Evolutionary conservation across 2,888 invertebrate genomes (phyloP), one percentile per base, ranked within the genome.

Genomic region (Imbricaverruca yamaguchii): DNA sequence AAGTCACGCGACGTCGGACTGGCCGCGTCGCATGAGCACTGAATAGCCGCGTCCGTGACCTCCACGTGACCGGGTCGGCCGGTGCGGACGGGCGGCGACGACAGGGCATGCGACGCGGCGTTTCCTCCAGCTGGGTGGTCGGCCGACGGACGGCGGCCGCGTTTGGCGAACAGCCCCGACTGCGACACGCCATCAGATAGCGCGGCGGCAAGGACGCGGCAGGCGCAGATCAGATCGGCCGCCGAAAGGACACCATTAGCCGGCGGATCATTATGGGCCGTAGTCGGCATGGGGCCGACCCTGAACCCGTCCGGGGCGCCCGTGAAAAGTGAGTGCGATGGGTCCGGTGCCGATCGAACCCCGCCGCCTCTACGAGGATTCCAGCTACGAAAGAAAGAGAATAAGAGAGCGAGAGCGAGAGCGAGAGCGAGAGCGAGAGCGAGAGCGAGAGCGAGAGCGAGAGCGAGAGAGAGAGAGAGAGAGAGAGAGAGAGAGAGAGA

Each of bases 231-330:
- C 25, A 13, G 25, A 67, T 67, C 67, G 23, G 65, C n/a, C 65
- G 65, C 65, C 23, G 55, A 55, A 78, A 56, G 55, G 56, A n/a
- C 21, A 21, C 78, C 78, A 78, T 78, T 78, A 78, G 53, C 21
- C 11, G 12, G 18, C 55, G 39, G 55, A 39, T 39, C 55, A 39
- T 39, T 39, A 61, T 39, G n/a, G 53, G 25, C 61, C 6, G 39
- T 39, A 4, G 23, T 8, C 18, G 63, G 63, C 53, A 15, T 7
- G 12, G 15, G 18, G 18, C 63, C 59, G 80, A 39, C 25, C 63
- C 59, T 13, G 80, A 23, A 65, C 21, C 15, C 55, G 57, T 39
- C 63, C n/a, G 18, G 39, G 39, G 39, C 4, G 39, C 39, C 39
- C 39, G 39, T 39, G 39, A 39, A 39, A 39, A 39, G 39, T 39